These are phyloP conservation scores for Thymelicus sylvestris DNA, from an alignment of 2,888 invertebrate genomes.

Conservation along the genomic window DNA sequence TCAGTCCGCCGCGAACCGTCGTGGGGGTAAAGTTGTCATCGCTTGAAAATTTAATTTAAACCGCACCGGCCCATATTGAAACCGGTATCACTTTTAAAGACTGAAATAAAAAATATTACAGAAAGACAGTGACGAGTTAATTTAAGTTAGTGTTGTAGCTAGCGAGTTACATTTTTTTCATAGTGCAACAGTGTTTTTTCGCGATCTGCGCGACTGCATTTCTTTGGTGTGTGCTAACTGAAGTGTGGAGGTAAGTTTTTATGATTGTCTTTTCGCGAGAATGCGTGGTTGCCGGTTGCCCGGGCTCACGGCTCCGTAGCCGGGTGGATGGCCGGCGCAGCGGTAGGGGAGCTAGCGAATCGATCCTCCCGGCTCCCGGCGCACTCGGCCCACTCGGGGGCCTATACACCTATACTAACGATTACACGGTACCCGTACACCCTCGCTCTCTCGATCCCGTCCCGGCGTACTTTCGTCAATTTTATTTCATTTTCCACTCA, in stretches of 20 bases:
- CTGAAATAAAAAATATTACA: conserved; percentile 46
- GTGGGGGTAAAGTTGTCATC: conserved; percentile 60
- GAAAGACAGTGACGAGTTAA: conserved; percentile 68
- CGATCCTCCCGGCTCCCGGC: conserved; percentile 62
- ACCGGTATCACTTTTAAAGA: conserved; percentile 56
- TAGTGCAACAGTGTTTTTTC: conserved; percentile 75
- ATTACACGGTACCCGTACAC: conserved; percentile 66
- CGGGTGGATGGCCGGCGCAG: conserved; percentile 56
- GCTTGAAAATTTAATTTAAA: conserved; percentile 51
- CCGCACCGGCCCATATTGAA: conserved; percentile 57
- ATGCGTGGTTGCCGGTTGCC: conserved; percentile 47
- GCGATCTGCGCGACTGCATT: conserved; percentile 76
- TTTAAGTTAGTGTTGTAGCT: conserved; percentile 66
- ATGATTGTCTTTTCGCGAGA: conserved; percentile 51
- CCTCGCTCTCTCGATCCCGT: conserved; percentile 57
- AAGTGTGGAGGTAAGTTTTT: conserved; percentile 79
- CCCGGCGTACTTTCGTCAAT: conserved; percentile 41
- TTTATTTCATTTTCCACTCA: conserved; percentile 31
- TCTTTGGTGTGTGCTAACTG: conserved; percentile 72
- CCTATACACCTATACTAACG: conserved; percentile 47
- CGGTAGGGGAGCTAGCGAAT: conserved; percentile 71
- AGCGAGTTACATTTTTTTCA: conserved; percentile 55
- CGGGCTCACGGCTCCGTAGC: conserved; percentile 20
- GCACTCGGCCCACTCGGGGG: conserved; percentile 51
- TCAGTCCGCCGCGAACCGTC: conserved; percentile 78